Base-by-base conservation (phyloP, 2,113 vertebrate species). In the Pseudolaguvia tuberculata region DNA sequence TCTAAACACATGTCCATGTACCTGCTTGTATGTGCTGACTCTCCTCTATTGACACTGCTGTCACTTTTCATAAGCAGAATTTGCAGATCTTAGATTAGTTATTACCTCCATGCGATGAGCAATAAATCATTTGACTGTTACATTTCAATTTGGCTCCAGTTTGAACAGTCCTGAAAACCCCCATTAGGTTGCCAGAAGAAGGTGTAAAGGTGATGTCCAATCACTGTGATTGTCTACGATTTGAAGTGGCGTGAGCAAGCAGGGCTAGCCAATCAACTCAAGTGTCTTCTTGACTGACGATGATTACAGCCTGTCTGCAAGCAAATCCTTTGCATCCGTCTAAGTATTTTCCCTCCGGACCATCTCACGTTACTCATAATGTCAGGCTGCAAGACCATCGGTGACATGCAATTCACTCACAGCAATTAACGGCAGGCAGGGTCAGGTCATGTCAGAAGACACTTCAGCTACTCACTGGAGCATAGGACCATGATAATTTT, bases 41-140 rank as follows among this genome's bases (percentile, higher is more conserved):
- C 63, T 45, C 35, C 45, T 56, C n/a, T n/a, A n/a, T 25, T 70
- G 25, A 20, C 57, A 18, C 13, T 59, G 39, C 66, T 69, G 76
- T 83, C 80, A 9, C 48, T 73, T 70, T 69, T 79, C 71, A 25
- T 59, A 47, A 78, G 47, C 50, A 25, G 51, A 35, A 23, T 58
- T 59, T 83, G 79, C 79, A 55, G 82, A 62, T 53, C 67, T 69
- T 58, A 85, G 86, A 87, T 88, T 83, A 88, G 81, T 83, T 85
- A 84, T 88, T 75, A 82, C 81, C 75, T 74, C 81, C 78, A 84
- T 81, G 83, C 82, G 83, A 84, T 76, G 79, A 62, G 72, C 79
- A 79, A 85, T 87, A 85, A 84, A 82, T 84, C 80, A 62, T 77
- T 29, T 62, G 69, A 70, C 72, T 79, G 83, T 73, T 83, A 82